A percentile compares a stretch with the other conserved stretches of the same genome.
Conservation (phyloP, 2,888 invertebrate genomes). For the Agriopis aurantiaria region DNA sequence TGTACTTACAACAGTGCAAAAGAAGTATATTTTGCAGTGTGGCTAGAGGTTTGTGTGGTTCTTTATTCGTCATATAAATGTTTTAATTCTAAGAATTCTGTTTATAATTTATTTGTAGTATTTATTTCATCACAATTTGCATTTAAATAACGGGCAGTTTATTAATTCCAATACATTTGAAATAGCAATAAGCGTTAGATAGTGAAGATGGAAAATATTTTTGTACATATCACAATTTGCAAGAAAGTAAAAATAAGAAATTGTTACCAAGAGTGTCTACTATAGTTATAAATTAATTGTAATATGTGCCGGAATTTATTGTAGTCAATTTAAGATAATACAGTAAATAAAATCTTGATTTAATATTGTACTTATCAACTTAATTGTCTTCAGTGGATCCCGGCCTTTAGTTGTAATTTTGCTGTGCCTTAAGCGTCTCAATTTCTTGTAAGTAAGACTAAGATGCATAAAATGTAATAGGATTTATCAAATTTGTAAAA, state of each 20-base stretch:
- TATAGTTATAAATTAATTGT: slow-evolving; percentile 68
- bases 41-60: slow-evolving; percentile 12
- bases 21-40: slow-evolving; percentile 6
- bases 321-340: slow-evolving; percentile 1
- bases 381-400: slow-evolving; percentile 13
- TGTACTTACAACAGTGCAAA: not conserved
- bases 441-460: slow-evolving; percentile 80
- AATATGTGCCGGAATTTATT: slow-evolving; percentile 51
- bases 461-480: slow-evolving; percentile 69
- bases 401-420: slow-evolving; percentile 72
- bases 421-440: slow-evolving; percentile 86
- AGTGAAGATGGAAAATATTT: slow-evolving; percentile 78
- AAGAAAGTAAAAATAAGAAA: slow-evolving; percentile 64
- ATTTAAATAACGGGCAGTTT: slow-evolving; percentile 44
- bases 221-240: slow-evolving; percentile 86
- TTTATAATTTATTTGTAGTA: slow-evolving; percentile 40
- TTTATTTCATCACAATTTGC: slow-evolving; percentile 53
- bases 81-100: slow-evolving; percentile 37
- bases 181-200: slow-evolving; percentile 58
- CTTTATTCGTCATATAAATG: slow-evolving; percentile 9
- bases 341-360: not conserved
- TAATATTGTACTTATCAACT: not conserved
- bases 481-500: slow-evolving; percentile 76
- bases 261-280: slow-evolving; percentile 84
- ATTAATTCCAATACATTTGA: slow-evolving; percentile 37